A percentile compares a stretch with the other conserved stretches of the same genome.
Evolutionary conservation across 2,888 invertebrate species (phyloP).

Genomic region (Hermodice carunculata): DNA sequence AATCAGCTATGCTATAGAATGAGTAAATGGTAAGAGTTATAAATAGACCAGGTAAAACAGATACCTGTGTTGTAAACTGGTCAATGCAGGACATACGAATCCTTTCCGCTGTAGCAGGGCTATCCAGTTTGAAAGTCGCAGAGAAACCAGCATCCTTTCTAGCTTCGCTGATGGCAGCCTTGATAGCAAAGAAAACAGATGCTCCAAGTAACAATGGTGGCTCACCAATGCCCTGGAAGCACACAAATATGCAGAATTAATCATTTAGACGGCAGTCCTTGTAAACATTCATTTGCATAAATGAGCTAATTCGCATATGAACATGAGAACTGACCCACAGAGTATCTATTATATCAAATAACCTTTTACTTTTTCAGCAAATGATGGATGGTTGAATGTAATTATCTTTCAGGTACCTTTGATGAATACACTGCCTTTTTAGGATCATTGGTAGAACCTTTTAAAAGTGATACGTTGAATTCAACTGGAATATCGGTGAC

Average conservation of each 20-base stretch:
- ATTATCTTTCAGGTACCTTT: slow-evolving; percentile 13
- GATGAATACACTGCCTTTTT: slow-evolving; percentile 34
- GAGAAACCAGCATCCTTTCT: slow-evolving; percentile 79
- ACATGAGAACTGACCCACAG: too few species aligned
- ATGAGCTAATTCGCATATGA: too few species aligned
- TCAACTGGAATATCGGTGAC: slow-evolving; percentile 19
- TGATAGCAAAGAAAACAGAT: slow-evolving; percentile 91
- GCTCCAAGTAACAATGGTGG: slow-evolving; percentile 92
- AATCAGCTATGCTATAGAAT: too few species aligned
- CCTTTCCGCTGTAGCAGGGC: slow-evolving; percentile 89
- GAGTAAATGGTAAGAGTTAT: too few species aligned
- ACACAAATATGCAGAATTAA: too few species aligned
- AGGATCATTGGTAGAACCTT: slow-evolving; percentile 13
- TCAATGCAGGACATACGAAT: slow-evolving; percentile 93
- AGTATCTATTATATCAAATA: too few species aligned
- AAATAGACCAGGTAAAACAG: too few species aligned
- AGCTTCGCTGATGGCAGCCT: slow-evolving; percentile 83
- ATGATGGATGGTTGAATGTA: too few species aligned
- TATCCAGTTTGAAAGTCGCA: slow-evolving; percentile 77
- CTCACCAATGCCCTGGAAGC: slow-evolving; percentile 96
- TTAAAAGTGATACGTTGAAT: slow-evolving; percentile 37
- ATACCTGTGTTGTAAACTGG: slow-evolving; percentile 83
- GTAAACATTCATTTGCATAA: too few species aligned
- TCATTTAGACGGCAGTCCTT: too few species aligned
- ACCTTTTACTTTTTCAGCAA: too few species aligned